Conservation (phyloP, 2,797 vertebrate genomes). For the Ctenochaetus hawaiiensis region DNA sequence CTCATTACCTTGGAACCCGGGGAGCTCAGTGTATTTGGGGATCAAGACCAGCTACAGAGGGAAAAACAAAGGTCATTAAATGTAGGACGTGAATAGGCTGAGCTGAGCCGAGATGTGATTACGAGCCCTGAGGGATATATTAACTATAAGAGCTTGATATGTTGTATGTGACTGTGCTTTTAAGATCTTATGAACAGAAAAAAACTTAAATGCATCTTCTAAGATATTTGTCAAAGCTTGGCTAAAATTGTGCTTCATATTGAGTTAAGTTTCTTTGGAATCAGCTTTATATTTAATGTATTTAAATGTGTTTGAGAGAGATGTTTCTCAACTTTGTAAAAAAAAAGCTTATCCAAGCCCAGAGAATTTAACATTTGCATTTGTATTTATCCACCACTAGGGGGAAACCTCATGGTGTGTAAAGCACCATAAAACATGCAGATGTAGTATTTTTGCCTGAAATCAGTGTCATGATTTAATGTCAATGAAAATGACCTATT, state of each 20-base stretch:
- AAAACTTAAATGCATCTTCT: no score
- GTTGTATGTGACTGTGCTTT: no score
- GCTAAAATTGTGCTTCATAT: no score
- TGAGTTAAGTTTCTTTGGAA: no score
- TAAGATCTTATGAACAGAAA: no score
- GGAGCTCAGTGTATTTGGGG: constrained; percentile 86
- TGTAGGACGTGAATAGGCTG: no score
- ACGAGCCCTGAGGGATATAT: no score
- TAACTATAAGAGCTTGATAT: no score
- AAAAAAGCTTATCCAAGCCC: background rate
- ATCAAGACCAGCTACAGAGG: constrained; percentile 86
- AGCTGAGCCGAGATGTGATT: no score
- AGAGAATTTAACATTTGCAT: background rate
- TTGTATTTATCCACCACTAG: constrained; percentile 35
- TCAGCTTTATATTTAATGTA: no score
- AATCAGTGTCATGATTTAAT: background rate
- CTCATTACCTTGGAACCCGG: constrained; percentile 84
- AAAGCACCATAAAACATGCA: background rate
- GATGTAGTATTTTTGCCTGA: background rate
- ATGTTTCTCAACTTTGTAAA: background rate
- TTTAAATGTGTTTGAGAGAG: background rate
- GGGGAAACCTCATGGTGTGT: background rate
- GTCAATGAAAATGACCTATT: no score
- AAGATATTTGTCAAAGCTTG: no score
- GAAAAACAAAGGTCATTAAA: background rate